These are phyloP conservation scores for Apeira syringaria DNA, from an alignment of 2,888 invertebrate species.

Conservation along the genomic window DNA sequence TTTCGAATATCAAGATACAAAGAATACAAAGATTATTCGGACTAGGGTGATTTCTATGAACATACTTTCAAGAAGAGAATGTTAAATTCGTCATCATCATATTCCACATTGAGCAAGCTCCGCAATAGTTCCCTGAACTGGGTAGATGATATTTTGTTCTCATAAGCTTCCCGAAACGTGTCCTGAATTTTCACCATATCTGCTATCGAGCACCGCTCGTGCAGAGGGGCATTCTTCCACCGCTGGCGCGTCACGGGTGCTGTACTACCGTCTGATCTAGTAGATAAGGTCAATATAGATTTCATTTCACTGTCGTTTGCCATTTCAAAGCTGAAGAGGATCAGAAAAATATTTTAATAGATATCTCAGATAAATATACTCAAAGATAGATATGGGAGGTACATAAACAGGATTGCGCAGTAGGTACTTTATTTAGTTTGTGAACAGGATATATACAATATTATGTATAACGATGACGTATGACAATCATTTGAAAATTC, in stretches of 20 bases:
- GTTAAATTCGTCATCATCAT: constrained; percentile 83
- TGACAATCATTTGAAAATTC: no score
- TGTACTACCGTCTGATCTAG: constrained; percentile 63
- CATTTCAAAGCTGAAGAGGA: no score
- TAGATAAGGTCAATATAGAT: constrained; percentile 55
- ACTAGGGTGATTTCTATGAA: no score
- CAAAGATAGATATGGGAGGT: no score
- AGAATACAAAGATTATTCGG: no score
- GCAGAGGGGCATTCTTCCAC: constrained; percentile 60
- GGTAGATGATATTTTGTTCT: constrained; percentile 61
- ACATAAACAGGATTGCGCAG: no score
- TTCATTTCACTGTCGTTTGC: constrained; percentile 60
- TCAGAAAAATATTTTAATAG: no score
- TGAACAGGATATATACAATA: no score
- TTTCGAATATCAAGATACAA: no score
- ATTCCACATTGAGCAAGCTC: constrained; percentile 71
- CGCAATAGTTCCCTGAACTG: constrained; percentile 68
- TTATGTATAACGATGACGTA: no score
- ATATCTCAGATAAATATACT: no score
- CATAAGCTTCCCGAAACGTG: constrained; percentile 67
- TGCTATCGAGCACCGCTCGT: constrained; percentile 64
- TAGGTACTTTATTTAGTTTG: no score
- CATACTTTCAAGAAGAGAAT: constrained; percentile 85
- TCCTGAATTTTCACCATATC: constrained; percentile 74
- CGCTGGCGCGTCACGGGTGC: constrained; percentile 38